These are phyloP conservation scores for Lathronympha strigana DNA, from an alignment of 2,888 invertebrate genomes.

Conservation along the genomic window DNA sequence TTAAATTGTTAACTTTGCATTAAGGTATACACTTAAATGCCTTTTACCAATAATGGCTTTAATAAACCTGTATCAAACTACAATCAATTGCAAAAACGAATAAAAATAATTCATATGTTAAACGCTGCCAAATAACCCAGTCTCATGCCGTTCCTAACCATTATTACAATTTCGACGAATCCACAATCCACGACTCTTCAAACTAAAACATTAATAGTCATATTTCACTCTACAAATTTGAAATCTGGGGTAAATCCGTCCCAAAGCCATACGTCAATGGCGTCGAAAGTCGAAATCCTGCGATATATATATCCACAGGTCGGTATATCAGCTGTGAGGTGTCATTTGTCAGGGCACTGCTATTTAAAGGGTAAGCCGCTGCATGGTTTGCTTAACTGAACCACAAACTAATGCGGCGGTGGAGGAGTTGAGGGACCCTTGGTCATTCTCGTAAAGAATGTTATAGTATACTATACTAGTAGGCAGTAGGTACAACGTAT, in stretches of 20 bases:
- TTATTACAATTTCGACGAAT: not conserved
- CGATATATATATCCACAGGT: constrained; percentile 63
- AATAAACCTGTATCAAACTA: too few relatives aligned
- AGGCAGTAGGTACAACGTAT: too few relatives aligned
- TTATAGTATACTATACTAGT: too few relatives aligned
- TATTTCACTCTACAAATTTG: constrained; percentile 31
- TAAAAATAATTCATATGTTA: too few relatives aligned
- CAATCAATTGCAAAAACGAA: too few relatives aligned
- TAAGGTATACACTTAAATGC: too few relatives aligned
- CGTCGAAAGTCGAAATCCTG: constrained; percentile 52
- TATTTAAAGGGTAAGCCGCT: constrained; percentile 57
- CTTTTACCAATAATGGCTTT: too few relatives aligned
- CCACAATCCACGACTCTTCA: not conserved
- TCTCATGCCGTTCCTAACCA: not conserved
- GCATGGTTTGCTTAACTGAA: constrained; percentile 20
- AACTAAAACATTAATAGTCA: constrained; percentile 11
- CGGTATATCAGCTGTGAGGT: constrained; percentile 64
- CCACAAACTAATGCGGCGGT: constrained; percentile 3
- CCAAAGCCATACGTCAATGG: constrained; percentile 33
- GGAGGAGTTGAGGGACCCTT: not conserved
- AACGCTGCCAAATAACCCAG: too few relatives aligned
- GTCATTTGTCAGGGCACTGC: constrained; percentile 63
- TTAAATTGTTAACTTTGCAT: too few relatives aligned
- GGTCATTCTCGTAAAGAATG: not conserved
- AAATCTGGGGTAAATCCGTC: constrained; percentile 26